phyloP scores from a whole-genome alignment of 2,888 invertebrate genomes.

The Slavum lentiscoides region DNA sequence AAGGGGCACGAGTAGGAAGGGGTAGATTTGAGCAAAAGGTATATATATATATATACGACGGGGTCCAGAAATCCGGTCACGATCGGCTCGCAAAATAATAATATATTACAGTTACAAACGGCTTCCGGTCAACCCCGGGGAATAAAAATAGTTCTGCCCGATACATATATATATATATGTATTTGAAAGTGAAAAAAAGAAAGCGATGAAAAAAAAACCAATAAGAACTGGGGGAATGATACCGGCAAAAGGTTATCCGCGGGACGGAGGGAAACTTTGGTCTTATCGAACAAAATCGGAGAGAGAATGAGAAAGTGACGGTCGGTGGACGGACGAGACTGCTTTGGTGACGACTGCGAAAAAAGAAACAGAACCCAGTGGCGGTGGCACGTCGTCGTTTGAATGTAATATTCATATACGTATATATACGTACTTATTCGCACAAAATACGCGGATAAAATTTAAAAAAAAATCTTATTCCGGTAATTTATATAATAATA shows the following conservation, averaged over 20 bases:
- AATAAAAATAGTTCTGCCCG: conserved; percentile 38
- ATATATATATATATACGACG: conserved; percentile 16
- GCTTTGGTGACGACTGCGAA: no score
- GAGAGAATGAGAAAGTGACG: neutral
- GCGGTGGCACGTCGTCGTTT: no score
- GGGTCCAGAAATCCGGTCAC: conserved; percentile 53
- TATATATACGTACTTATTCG: no score
- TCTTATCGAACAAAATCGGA: neutral
- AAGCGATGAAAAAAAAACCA: conserved; percentile 5
- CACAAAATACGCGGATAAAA: no score
- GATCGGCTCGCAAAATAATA: conserved; percentile 50
- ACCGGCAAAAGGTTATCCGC: conserved; percentile 27
- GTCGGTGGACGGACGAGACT: no score
- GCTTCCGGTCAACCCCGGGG: conserved; percentile 41
- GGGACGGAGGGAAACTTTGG: neutral
- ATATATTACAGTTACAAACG: conserved; percentile 51
- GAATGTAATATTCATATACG: no score
- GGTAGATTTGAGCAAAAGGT: conserved; percentile 46
- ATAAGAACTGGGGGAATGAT: neutral
- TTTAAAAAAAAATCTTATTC: no score
- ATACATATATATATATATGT: neutral
- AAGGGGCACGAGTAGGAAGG: neutral
- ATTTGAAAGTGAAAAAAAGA: conserved; percentile 33
- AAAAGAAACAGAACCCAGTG: no score
- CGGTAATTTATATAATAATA: no score